Percentiles rank a stretch among this genome's conserved stretches.
Conservation (phyloP, 2,888 invertebrate species). For the Leptarthrus brevirostris region DNA sequence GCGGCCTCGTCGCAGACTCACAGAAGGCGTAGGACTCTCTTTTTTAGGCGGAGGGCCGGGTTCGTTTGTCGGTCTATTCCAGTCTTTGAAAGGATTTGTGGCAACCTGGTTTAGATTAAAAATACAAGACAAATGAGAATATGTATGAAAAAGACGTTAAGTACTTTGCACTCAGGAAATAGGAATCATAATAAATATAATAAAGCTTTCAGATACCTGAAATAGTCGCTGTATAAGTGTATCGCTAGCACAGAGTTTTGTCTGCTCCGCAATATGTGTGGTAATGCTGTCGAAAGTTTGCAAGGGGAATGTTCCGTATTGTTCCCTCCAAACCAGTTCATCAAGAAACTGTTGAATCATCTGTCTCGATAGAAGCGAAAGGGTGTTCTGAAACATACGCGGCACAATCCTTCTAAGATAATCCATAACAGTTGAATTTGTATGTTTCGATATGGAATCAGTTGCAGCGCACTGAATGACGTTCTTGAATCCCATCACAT, state of each 20-base stretch:
- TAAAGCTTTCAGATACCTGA: slow-evolving; percentile 70
- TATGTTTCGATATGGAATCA: slow-evolving; percentile 69
- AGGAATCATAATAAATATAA: not conserved
- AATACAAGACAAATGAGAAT: not conserved
- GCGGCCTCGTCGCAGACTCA: slow-evolving; percentile 51
- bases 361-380: slow-evolving; percentile 82
- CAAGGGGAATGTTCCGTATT: slow-evolving; percentile 81
- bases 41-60: slow-evolving; percentile 60
- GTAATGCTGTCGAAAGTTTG: slow-evolving; percentile 86
- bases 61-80: slow-evolving; percentile 67
- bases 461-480: slow-evolving; percentile 74
- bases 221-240: slow-evolving; percentile 74
- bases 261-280: slow-evolving; percentile 82
- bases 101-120: slow-evolving; percentile 64
- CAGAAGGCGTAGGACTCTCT: slow-evolving; percentile 60
- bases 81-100: slow-evolving; percentile 76
- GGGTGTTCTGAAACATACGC: slow-evolving; percentile 89
- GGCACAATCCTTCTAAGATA: slow-evolving; percentile 87
- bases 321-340: slow-evolving; percentile 89
- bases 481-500: slow-evolving; percentile 82
- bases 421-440: slow-evolving; percentile 85
- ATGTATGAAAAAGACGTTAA: too few species aligned
- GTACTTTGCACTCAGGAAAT: too few species aligned
- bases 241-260: slow-evolving; percentile 72
- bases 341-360: slow-evolving; percentile 92